These are phyloP conservation scores for Pantherophis alleghaniensis DNA, from an alignment of 2,797 vertebrate genomes.

Conservation along the genomic window DNA sequence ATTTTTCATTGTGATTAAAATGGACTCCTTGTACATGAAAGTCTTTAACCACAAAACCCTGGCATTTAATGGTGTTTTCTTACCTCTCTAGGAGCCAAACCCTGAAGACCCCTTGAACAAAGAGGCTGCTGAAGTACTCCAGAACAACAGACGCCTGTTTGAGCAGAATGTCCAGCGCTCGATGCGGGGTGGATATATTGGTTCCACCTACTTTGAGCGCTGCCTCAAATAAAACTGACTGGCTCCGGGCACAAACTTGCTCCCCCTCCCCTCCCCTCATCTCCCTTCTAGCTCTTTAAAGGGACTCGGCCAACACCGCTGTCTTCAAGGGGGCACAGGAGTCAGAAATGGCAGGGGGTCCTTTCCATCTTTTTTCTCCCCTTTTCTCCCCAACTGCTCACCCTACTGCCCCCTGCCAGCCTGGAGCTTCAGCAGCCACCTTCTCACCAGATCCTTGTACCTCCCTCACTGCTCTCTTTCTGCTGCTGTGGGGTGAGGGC, in stretches of 20 bases:
- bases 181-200: slow-evolving; percentile 89
- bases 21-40: neutral
- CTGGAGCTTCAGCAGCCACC: slow-evolving; percentile 33
- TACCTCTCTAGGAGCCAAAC: slow-evolving; percentile 84
- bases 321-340: slow-evolving; percentile 21
- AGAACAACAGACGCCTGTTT: slow-evolving; percentile 91
- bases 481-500: slow-evolving; percentile 25
- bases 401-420: slow-evolving; percentile 44
- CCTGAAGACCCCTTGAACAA: slow-evolving; percentile 93
- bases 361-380: neutral
- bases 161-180: slow-evolving; percentile 94
- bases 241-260: slow-evolving; percentile 42
- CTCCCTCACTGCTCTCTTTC: slow-evolving; percentile 10
- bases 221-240: slow-evolving; percentile 85
- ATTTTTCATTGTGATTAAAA: neutral
- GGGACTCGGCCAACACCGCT: slow-evolving; percentile 29
- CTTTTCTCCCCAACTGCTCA: neutral
- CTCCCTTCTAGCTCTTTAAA: slow-evolving; percentile 19
- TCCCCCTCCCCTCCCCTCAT: slow-evolving; percentile 41
- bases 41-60: neutral
- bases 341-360: slow-evolving; percentile 33
- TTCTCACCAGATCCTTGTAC: slow-evolving; percentile 16
- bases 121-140: slow-evolving; percentile 91
- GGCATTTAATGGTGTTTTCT: neutral
- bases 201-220: slow-evolving; percentile 93